These are phyloP conservation scores for Amblyjoppa fuscipennis DNA, from an alignment of 2,888 invertebrate species.

Conservation along the genomic window DNA sequence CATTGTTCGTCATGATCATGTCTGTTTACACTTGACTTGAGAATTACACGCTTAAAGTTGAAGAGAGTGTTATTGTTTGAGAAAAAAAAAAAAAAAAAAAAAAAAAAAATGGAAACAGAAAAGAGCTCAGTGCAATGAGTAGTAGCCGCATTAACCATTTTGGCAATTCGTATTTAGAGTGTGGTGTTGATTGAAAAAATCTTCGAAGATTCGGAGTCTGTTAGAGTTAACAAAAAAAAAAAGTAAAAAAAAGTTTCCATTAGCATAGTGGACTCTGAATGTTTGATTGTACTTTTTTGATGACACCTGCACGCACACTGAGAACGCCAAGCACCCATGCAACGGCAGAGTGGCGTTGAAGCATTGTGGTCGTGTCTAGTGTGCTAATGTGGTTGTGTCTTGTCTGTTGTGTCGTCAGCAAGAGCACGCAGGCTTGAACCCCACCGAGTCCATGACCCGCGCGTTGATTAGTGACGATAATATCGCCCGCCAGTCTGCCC, in stretches of 20 bases:
- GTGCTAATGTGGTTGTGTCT: constrained; percentile 86
- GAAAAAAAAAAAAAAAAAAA: background rate
- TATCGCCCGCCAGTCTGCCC: constrained; percentile 92
- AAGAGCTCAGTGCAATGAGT: constrained; percentile 72
- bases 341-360: constrained; percentile 78
- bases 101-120: background rate
- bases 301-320: constrained; percentile 75
- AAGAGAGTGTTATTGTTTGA: constrained; percentile 36
- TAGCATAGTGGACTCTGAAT: constrained; percentile 66
- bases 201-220: constrained; percentile 33
- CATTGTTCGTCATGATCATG: constrained; percentile 62
- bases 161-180: constrained; percentile 81
- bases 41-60: background rate
- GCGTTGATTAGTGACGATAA: constrained; percentile 97
- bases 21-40: constrained; percentile 21
- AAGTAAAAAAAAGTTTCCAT: background rate
- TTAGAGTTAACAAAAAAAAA: constrained; percentile 12
- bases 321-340: constrained; percentile 75
- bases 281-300: constrained; percentile 70
- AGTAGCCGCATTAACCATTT: constrained; percentile 74
- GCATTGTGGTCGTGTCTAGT: constrained; percentile 83
- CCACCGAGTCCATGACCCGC: constrained; percentile 98
- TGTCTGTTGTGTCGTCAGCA: constrained; percentile 92
- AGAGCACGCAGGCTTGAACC: constrained; percentile 94
- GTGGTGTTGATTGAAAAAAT: constrained; percentile 62